Percentiles rank a stretch among this genome's conserved stretches.
Conservation (phyloP, 1,140 invertebrate genomes). For the Cylas formicarius region DNA sequence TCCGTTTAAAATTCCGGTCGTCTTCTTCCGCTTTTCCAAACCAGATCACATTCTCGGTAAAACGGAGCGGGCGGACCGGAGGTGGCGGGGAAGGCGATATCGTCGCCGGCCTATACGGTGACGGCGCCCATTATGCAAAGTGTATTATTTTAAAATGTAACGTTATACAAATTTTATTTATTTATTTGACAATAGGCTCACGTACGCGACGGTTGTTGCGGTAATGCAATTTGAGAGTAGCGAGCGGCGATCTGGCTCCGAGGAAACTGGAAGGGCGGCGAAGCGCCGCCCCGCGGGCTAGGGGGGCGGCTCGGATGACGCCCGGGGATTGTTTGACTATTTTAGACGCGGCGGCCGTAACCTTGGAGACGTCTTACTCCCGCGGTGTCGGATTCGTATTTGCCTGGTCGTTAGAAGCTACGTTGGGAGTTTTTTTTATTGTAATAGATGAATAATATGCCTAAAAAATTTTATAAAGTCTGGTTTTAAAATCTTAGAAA, state of each 20-base stretch:
- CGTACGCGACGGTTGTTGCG: slow-evolving; percentile 35
- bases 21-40: slow-evolving; percentile 23
- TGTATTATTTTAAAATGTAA: slow-evolving; percentile 42
- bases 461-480: too few species aligned
- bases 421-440: too few species aligned
- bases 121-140: slow-evolving; percentile 41
- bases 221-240: slow-evolving; percentile 43
- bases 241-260: slow-evolving; percentile 41
- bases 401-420: too few species aligned
- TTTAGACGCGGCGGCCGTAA: too few species aligned
- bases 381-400: too few species aligned
- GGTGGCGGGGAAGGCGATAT: too few species aligned
- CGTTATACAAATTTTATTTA: slow-evolving; percentile 43
- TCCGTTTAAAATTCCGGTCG: neutral
- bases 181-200: slow-evolving; percentile 45
- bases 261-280: slow-evolving; percentile 27
- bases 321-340: too few species aligned
- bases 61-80: slow-evolving; percentile 26
- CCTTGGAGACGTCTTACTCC: too few species aligned
- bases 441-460: too few species aligned
- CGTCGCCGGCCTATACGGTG: too few species aligned
- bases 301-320: slow-evolving; percentile 13
- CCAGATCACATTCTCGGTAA: slow-evolving; percentile 37
- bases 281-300: slow-evolving; percentile 12
- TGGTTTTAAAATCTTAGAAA: too few species aligned